Evolutionary conservation across 2,797 vertebrate genomes (phyloP), one percentile per base, ranked within the genome.

Genomic region (Epinephelus awoara): DNA sequence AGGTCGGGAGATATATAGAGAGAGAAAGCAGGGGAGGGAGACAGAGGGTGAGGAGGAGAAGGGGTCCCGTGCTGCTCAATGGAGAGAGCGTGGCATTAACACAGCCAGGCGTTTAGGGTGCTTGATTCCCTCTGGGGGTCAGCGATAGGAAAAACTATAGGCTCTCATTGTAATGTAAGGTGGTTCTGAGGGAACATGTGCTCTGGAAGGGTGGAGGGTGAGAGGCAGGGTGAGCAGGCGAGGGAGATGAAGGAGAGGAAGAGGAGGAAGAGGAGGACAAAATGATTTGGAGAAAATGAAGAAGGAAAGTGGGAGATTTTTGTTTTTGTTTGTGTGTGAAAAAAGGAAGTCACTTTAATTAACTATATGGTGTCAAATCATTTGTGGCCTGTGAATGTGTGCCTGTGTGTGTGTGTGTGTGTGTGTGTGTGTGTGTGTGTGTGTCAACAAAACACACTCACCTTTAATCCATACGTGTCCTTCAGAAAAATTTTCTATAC

Each of bases 391-490:
- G 34, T 8, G 34, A 34, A 7, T 34, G 29, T 34, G 29, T 27
- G 27, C 4, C 2, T 2, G 27, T 0, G 19, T 19, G 27, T 34
- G 29, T 4, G 3, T 34, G 29, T 34, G 29, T 6, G 29, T 0
- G 19, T 19, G 67, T 58, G 80, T 72, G 57, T 58, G 38, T 9
- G 76, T 64, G 44, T 50, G 29, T 67, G 56, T 42, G 42, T 25
- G 44, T 23, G 52, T 87, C 83, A 58, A 86, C 79, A 78, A 71
- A 75, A 87, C 67, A 79, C 18, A 83, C 77, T 82, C 83, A 90
- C 86, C 88, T 92, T 90, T 88, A 90, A 91, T 90, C 87, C 82
- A 77, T 78, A 82, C 17, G 73, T 75, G 89, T 89, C 91, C 89
- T 91, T 93, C 87, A 92, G 59, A 86, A 59, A 85, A 67, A 84